Evolutionary conservation across 2,797 vertebrate species (phyloP), one percentile per base, ranked within the genome.

Genomic region (Pelodytes ibericus): DNA sequence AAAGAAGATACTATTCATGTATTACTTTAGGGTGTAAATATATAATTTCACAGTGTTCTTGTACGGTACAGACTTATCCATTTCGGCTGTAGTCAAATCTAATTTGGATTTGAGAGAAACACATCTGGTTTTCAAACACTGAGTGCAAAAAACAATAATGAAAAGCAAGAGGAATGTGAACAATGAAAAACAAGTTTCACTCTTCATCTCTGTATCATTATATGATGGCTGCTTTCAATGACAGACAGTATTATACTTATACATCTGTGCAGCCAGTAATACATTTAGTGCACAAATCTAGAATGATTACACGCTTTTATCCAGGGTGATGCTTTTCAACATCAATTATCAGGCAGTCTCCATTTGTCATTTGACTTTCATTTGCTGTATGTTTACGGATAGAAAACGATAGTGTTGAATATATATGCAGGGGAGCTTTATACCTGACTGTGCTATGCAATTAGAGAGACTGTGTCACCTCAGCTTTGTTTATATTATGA

Each of bases 131-230:
- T 51, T 61, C 33, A 68, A 65, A 71, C 2, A 6, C 24, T 0
- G 2, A 4, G 36, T 22, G n/a, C 20, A 67, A 68, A 77, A 58
- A 65, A 31, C 30, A 74, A 7, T 27, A 39, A 67, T 30, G 62
- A 18, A 60, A 71, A 24, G 72, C 36, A 56, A 26, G 30, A 18
- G 25, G 26, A 64, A 69, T 51, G 29, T 53, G 31, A 31, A 63
- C 47, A 70, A 51, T 36, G 51, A 70, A 59, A 60, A 65, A 51
- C 67, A n/a, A n/a, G n/a, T 72, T 58, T 72, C 51, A 68, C 49
- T 69, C 44, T 69, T 30, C 66, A 41, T 68, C 31, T 53, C 71
- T 51, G 62, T 76, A 20, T 71, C 59, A 71, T 64, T 76, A 76
- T 61, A 56, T 31, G 27, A 53, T 70, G 67, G 47, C 74, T 36